phyloP scores from a whole-genome alignment of 2,888 invertebrate genomes.

The Dugesia japonica region DNA sequence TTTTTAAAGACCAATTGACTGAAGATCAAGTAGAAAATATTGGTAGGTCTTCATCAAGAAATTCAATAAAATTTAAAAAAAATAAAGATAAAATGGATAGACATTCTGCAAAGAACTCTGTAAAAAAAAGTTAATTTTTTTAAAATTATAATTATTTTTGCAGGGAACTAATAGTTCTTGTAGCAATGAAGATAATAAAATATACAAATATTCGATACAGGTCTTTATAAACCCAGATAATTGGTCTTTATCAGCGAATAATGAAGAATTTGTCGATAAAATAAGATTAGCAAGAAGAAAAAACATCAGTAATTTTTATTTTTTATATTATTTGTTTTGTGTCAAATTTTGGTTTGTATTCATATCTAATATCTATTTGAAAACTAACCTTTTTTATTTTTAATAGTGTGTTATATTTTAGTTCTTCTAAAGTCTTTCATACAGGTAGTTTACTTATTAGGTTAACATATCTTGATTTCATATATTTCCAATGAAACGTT shows the following conservation, averaged over 20 bases:
- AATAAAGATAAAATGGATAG: neutral
- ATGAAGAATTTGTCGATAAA: slow-evolving; percentile 12
- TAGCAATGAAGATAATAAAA: neutral
- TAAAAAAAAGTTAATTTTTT: no score
- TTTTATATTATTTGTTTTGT: no score
- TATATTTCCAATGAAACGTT: no score
- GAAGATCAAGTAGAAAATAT: neutral
- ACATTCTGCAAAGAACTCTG: neutral
- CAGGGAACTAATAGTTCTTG: neutral
- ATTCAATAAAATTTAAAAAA: neutral
- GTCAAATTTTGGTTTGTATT: no score
- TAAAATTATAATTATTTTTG: no score
- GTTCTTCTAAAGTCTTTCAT: no score
- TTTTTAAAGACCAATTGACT: neutral
- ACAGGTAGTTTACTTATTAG: no score
- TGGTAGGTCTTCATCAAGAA: neutral
- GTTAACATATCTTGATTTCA: no score
- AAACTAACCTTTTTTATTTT: no score
- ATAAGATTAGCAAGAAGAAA: neutral
- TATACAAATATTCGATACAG: neutral
- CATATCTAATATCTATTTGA: no score
- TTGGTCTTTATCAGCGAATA: neutral
- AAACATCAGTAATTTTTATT: neutral
- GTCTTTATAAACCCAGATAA: neutral
- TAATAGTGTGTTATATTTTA: no score